Evolutionary conservation across 2,888 invertebrate genomes (phyloP).

Genomic region (Brenthis ino): DNA sequence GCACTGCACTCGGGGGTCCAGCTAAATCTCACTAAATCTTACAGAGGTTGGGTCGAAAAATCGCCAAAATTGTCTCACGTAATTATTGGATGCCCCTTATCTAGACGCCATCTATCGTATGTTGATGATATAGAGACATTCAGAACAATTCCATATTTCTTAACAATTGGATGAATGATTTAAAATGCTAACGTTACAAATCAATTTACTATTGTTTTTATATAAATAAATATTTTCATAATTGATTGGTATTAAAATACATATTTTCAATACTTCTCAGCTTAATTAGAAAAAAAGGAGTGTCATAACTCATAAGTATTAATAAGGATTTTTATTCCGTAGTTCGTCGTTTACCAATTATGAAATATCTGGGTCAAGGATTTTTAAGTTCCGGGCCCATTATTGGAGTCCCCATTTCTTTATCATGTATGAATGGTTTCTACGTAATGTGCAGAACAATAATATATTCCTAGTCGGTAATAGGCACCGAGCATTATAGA

Average conservation of each 20-base stretch:
- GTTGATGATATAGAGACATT: no score
- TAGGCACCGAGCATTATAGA: background rate
- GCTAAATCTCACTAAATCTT: no score
- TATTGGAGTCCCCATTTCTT: slow-evolving; percentile 14
- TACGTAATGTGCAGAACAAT: slow-evolving; percentile 13
- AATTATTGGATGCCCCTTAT: no score
- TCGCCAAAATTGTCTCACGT: no score
- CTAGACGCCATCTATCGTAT: no score
- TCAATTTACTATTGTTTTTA: no score
- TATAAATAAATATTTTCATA: background rate
- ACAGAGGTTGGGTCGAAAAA: no score
- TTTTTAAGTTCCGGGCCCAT: slow-evolving; percentile 12
- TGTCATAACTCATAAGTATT: background rate
- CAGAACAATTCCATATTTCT: no score
- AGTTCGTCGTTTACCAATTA: slow-evolving; percentile 11
- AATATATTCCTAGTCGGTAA: slow-evolving; percentile 2
- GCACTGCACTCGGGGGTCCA: no score
- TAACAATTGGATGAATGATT: no score
- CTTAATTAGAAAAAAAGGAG: background rate
- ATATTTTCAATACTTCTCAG: background rate
- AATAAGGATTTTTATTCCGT: slow-evolving; percentile 11
- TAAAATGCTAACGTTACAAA: no score
- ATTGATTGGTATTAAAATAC: background rate
- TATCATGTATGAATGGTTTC: slow-evolving; percentile 17
- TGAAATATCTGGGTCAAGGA: slow-evolving; percentile 11